Percentiles rank a stretch among this genome's conserved stretches.
Evolutionary conservation across 2,888 invertebrate species (phyloP).

Genomic region (Oxyteleia sp.): DNA sequence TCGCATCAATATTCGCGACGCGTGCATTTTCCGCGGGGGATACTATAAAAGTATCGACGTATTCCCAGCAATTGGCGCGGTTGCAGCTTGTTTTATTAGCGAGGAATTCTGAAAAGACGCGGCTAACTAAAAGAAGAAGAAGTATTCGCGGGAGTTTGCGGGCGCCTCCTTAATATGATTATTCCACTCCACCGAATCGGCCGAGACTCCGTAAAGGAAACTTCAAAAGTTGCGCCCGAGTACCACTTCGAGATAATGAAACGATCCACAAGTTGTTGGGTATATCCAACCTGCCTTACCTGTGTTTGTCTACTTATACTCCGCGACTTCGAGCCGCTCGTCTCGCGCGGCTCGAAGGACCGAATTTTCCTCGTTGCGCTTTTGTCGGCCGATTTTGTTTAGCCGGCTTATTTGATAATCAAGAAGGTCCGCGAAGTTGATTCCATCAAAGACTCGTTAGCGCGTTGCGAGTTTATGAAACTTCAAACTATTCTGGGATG

Average conservation of each 20-base stretch:
- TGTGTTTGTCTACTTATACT: conserved; percentile 36
- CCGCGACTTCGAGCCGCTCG: too few relatives aligned
- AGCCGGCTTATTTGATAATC: conserved; percentile 11
- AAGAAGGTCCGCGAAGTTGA: conserved; percentile 14
- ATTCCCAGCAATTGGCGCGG: conserved; percentile 39
- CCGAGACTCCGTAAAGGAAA: conserved; percentile 80
- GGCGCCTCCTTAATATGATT: conserved; percentile 79
- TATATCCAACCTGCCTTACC: conserved; percentile 57
- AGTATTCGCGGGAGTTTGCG: conserved; percentile 21
- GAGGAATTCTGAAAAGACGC: conserved; percentile 52
- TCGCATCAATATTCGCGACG: conserved; percentile 9
- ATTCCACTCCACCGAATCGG: conserved; percentile 80
- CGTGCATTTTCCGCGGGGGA: conserved; percentile 9
- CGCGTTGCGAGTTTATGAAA: conserved; percentile 17
- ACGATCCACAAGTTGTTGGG: conserved; percentile 85
- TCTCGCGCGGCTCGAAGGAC: neutral
- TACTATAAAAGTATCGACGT: conserved; percentile 37
- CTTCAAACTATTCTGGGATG: conserved; percentile 22
- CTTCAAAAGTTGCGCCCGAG: conserved; percentile 82
- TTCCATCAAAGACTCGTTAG: conserved; percentile 7
- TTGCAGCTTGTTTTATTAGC: conserved; percentile 52
- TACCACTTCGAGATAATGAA: conserved; percentile 84
- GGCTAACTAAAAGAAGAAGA: conserved; percentile 55
- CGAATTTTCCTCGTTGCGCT: conserved; percentile 27
- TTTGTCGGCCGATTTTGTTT: conserved; percentile 13